Evolutionary conservation across 2,797 vertebrate species (phyloP), one percentile per base, ranked within the genome.

Genomic region (Xyrichtys novacula): DNA sequence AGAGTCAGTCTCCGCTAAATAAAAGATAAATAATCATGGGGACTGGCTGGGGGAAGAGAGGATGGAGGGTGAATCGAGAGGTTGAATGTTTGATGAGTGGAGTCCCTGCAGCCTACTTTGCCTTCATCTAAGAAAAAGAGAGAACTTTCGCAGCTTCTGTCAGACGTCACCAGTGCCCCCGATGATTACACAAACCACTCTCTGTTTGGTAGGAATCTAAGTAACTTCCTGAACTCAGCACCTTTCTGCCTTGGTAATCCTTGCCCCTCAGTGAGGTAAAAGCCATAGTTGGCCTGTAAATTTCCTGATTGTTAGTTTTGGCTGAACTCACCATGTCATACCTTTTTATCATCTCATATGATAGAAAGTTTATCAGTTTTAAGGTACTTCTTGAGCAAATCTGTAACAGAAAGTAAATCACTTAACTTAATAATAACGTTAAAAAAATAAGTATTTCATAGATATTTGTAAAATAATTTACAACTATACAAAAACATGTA

Each of bases 31-130:
- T 82, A 83, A 78, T 71, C 69, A 77, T 50, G 70, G 38, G 50
- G 40, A 7, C 57, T 20, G 68, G 38, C 48, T 57, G 74, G 59
- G 29, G 68, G 60, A 80, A 44, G 57, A 65, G 57, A 46, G 48
- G 71, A 64, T 47, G 71, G 69, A 82, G 55, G 68, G 67, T 43
- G 76, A 88, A 66, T 75, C 65, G 69, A 71, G 68, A 55, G 69
- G 62, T 57, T 91, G 78, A 91, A 91, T 90, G 85, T 92, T 93
- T 93, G 72, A 92, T 92, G 81, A 92, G 81, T 1, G 4, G 47
- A 71, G 69, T 88, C 84, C 87, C 86, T 76, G 75, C 70, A 83
- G 87, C 74, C 67, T 83, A 64, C 72, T 91, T 86, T 82, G 71
- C 59, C 38, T 79, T 88, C 69, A 78, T 91, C 91, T 83, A 83